These are phyloP conservation scores for Acronicta leporina DNA, from an alignment of 2,888 invertebrate genomes.

Conservation along the genomic window DNA sequence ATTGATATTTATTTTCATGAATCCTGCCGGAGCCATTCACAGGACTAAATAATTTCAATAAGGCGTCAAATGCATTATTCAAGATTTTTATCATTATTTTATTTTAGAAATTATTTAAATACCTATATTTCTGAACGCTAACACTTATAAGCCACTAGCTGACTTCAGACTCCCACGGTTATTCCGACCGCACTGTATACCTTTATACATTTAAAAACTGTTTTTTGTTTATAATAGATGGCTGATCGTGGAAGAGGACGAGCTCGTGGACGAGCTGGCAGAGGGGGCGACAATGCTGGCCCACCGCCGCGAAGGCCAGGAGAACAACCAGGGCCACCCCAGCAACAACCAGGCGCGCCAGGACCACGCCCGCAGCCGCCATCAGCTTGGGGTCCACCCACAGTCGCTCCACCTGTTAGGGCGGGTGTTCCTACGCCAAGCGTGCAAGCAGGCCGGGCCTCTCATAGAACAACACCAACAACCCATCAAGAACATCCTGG, in stretches of 20 bases:
- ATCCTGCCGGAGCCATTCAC: too few relatives aligned
- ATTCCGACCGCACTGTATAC: too few relatives aligned
- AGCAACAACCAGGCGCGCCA: conserved; percentile 55
- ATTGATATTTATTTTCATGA: too few relatives aligned
- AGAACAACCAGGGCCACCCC: conserved; percentile 60
- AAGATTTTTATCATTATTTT: too few relatives aligned
- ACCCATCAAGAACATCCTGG: conserved; percentile 78
- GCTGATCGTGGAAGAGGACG: conserved; percentile 79
- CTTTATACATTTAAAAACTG: too few relatives aligned
- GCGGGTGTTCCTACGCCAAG: conserved; percentile 74
- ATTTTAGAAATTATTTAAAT: too few relatives aligned
- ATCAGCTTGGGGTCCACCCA: conserved; percentile 79
- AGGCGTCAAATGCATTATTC: too few relatives aligned
- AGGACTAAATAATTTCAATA: too few relatives aligned
- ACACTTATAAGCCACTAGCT: too few relatives aligned
- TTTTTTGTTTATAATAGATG: conserved; percentile 59
- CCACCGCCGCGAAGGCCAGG: conserved; percentile 68
- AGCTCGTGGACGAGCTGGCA: conserved; percentile 79
- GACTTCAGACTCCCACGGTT: too few relatives aligned
- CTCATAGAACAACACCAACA: conserved; percentile 71
- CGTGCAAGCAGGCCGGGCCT: conserved; percentile 73
- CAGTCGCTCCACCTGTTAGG: conserved; percentile 72
- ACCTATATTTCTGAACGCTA: too few relatives aligned
- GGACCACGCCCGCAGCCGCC: conserved; percentile 79
- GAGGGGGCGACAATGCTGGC: conserved; percentile 66